phyloP scores from a whole-genome alignment of 1,140 invertebrate species.

The Eueides isabella region DNA sequence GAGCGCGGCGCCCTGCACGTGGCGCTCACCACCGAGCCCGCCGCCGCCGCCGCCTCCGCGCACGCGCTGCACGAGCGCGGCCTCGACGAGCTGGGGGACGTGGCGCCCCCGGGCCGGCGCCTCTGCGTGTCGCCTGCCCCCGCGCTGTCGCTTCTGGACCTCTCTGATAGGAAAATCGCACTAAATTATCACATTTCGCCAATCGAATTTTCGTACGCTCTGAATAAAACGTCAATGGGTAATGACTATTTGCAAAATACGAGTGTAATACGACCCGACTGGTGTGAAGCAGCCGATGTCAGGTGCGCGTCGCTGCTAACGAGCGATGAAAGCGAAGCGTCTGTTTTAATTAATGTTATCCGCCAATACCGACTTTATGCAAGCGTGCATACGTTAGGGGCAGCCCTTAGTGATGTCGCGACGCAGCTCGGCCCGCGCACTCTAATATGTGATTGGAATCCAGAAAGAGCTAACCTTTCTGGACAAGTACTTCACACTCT shows the following conservation, averaged over 20 bases:
- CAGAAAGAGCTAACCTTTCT: constrained; percentile 16
- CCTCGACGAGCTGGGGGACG: constrained; percentile 50
- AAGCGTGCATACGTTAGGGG: constrained; percentile 39
- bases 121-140: constrained; percentile 47
- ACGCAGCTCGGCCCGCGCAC: neutral
- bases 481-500: constrained; percentile 24
- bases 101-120: constrained; percentile 43
- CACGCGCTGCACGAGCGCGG: constrained; percentile 38
- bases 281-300: constrained; percentile 40
- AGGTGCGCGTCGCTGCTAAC: constrained; percentile 55
- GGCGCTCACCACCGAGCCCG: constrained; percentile 42
- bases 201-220: constrained; percentile 7
- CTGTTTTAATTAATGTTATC: constrained; percentile 18
- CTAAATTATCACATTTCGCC: constrained; percentile 30
- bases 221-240: neutral
- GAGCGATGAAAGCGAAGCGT: constrained; percentile 50
- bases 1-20: constrained; percentile 37
- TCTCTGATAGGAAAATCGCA: constrained; percentile 40
- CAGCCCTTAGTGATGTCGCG: constrained; percentile 19
- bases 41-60: constrained; percentile 33
- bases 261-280: constrained; percentile 31
- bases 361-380: constrained; percentile 23
- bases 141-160: constrained; percentile 52
- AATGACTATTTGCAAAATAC: neutral
- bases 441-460: constrained; percentile 49